Base-by-base conservation (phyloP, 2,888 invertebrate genomes). In the Sepioteuthis lessoniana region DNA sequence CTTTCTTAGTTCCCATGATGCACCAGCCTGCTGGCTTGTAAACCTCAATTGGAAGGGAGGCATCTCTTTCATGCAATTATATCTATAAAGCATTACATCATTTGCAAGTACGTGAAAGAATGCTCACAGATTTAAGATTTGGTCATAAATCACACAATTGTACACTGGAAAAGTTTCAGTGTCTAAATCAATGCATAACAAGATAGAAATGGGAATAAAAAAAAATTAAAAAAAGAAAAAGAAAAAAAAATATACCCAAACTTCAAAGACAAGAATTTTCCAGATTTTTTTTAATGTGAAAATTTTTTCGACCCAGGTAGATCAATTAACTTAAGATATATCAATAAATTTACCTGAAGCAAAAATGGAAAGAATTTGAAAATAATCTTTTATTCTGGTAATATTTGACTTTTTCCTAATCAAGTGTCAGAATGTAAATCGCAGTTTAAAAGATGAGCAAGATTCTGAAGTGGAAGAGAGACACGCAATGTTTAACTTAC, bases 81-180 rank as follows among this genome's bases (percentile, higher is more conserved):
- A 55, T 55, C 55, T 55, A 47, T 47, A 47, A 47, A 47, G 47
- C 47, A 47, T 55, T 35, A 76, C 76, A 76, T 42, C 76, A 76
- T 76, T 76, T 76, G 13, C n/a, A 76, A 16, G 76, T 35, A 76
- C n/a, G n/a, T 35, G n/a, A 16, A 76, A 76, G n/a, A 76, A 76
- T n/a, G 76, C 13, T 35, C 0, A 16, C 19, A 19, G 76, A 76
- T n/a, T 76, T 76, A 35, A 76, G 13, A 76, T n/a, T 35, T 76
- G n/a, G n/a, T 76, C n/a, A 76, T 76, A 31, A 76, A 76, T 76
- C 76, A 76, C 76, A 76, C 76, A n/a, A 76, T 76, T 76, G n/a
- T n/a, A 76, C 76, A n/a, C 10, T 76, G 16, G n/a, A 16, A 76
- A 76, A n/a, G n/a, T n/a, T n/a, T n/a, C n/a, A 76, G n/a, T 76